Evolutionary conservation across 1,140 invertebrate species (phyloP).

Genomic region (Mesaphorura yosii): DNA sequence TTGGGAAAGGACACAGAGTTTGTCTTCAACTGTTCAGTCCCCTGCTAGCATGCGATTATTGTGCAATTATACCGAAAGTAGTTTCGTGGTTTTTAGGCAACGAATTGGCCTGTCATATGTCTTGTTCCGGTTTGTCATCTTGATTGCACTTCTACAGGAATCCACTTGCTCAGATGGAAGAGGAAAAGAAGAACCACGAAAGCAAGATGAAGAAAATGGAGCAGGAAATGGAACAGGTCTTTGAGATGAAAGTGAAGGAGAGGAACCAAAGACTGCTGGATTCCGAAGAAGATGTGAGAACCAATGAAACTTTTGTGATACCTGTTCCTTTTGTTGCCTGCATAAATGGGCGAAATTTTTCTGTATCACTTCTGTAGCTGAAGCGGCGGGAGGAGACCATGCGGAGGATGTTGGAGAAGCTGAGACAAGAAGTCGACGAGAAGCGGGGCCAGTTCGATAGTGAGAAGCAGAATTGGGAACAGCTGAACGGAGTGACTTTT

Average conservation of each 20-base stretch:
- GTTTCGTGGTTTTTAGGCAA: no score
- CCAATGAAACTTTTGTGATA: conserved; percentile 28
- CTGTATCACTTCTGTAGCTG: conserved; percentile 40
- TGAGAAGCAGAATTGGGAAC: conserved; percentile 82
- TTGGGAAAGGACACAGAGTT: no score
- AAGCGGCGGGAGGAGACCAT: conserved; percentile 57
- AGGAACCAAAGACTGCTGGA: conserved; percentile 88
- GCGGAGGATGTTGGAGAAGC: conserved; percentile 63
- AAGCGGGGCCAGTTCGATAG: conserved; percentile 69
- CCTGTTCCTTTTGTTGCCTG: conserved; percentile 6
- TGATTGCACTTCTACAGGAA: conserved; percentile 54
- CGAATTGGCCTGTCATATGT: no score
- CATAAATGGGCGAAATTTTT: conserved; percentile 20
- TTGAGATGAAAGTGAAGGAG: conserved; percentile 78
- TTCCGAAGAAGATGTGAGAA: conserved; percentile 70
- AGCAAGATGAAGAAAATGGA: conserved; percentile 94
- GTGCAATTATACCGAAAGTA: no score
- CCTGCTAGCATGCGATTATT: no score
- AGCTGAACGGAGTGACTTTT: conserved; percentile 71
- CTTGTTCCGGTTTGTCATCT: no score
- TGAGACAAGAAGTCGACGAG: conserved; percentile 82
- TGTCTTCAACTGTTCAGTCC: no score
- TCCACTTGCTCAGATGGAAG: conserved; percentile 92
- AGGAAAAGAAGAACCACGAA: conserved; percentile 91
- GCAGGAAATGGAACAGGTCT: conserved; percentile 88